Percentiles rank a stretch among this genome's conserved stretches.
These are phyloP conservation scores for Contarinia nasturtii DNA, from an alignment of 1,140 invertebrate genomes.

Conservation along the genomic window DNA sequence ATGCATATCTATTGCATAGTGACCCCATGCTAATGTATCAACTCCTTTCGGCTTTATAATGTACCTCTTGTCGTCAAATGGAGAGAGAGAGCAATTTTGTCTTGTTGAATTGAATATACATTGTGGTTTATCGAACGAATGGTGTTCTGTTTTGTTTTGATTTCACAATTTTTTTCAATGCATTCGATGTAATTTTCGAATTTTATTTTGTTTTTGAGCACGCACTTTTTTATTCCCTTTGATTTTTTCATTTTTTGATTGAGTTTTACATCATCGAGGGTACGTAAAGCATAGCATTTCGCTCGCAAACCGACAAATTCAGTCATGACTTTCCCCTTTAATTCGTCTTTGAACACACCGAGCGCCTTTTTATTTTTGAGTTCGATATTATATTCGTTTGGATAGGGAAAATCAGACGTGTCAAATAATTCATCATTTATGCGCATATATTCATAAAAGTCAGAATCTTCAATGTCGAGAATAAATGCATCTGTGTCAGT, in stretches of 20 bases:
- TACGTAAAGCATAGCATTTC: constrained; percentile 3
- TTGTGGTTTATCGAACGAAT: too few relatives aligned
- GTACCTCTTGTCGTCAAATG: too few relatives aligned
- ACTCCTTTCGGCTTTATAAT: too few relatives aligned
- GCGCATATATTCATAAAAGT: constrained; percentile 22
- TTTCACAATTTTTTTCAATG: not conserved
- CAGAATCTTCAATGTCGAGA: constrained; percentile 15
- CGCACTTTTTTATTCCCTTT: constrained; percentile 6
- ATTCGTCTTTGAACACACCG: constrained; percentile 7
- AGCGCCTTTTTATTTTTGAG: constrained; percentile 4
- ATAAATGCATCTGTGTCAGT: constrained; percentile 26
- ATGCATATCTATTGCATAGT: too few relatives aligned
- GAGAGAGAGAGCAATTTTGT: too few relatives aligned
- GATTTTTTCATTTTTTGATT: constrained; percentile 4
- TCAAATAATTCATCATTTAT: not conserved
- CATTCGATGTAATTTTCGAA: not conserved
- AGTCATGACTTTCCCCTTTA: constrained; percentile 5
- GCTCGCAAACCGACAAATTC: constrained; percentile 5
- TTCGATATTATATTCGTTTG: too few relatives aligned
- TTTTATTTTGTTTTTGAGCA: constrained; percentile 1
- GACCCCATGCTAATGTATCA: too few relatives aligned
- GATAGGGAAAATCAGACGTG: constrained; percentile 8
- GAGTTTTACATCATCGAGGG: too few relatives aligned
- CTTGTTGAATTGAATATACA: too few relatives aligned
- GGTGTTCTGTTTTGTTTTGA: too few relatives aligned